Evolutionary conservation across 2,113 vertebrate species (phyloP), one percentile per base, ranked within the genome.

Genomic region (Empidonax traillii): DNA sequence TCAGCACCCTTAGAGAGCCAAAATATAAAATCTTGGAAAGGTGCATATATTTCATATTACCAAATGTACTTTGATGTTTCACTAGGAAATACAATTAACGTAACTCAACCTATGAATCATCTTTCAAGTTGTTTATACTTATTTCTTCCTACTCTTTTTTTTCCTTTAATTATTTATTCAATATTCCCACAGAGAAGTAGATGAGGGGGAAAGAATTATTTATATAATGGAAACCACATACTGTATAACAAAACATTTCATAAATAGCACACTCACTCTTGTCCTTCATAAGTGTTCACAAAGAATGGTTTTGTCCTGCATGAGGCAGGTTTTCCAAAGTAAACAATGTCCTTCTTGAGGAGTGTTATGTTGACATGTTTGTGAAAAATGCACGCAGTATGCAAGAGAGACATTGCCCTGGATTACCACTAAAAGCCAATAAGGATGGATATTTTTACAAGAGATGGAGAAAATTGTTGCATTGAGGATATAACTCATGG

Each of bases 101-200:
- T 96, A 91, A 87, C 84, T 90, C 52, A 78, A 89, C 68, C 84
- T 94, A 95, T 90, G 90, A 97, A 93, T 97, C 88, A 93, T 93
- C 85, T 92, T 93, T 96, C 83, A 80, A 95, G 62, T 87, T 97
- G 95, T 95, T 97, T 97, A 91, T 90, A 89, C 91, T 95, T 90
- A 92, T 89, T 95, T 94, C 79, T 94, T 95, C 84, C 66, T 92
- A 72, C 76, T 81, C 68, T 55, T 87, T 92, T 82, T 82, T 87
- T 58, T 2, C 2, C 39, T 90, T 88, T 82, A 96, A 95, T 96
- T 97, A 95, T 96, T 96, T 95, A 79, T 94, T 96, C 94, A 93
- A 19, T 94, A 89, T 96, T 92, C 89, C 73, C 84, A 72, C 73
- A 93, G 89, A 94, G 84, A 82, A 92, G 72, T 88, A 87, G 69